A percentile compares a stretch with the other conserved stretches of the same genome.
These are phyloP conservation scores for Eustalomyia histrio DNA, from an alignment of 2,888 invertebrate species.

Conservation along the genomic window DNA sequence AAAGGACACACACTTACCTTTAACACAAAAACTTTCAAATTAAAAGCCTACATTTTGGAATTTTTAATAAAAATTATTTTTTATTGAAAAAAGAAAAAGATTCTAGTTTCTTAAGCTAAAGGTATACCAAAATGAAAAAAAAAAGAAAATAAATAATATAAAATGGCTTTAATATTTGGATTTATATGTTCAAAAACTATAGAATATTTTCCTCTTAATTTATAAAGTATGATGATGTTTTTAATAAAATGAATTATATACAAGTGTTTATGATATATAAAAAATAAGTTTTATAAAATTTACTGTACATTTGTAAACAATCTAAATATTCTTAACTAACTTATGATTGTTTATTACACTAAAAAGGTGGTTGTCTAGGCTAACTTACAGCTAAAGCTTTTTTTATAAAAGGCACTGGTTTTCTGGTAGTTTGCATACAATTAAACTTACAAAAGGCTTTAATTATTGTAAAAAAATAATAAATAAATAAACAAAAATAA, in stretches of 20 bases:
- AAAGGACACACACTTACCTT: background rate
- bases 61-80: slow-evolving; percentile 30
- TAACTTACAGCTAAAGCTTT: slow-evolving; percentile 1
- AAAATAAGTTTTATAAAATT: slow-evolving; percentile 25
- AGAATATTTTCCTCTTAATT: background rate
- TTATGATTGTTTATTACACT: slow-evolving; percentile 8
- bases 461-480: slow-evolving; percentile 17
- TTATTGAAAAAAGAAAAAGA: slow-evolving; percentile 26
- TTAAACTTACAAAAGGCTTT: slow-evolving; percentile 15
- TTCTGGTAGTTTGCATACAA: background rate
- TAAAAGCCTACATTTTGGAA: background rate
- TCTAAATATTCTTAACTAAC: slow-evolving; percentile 43
- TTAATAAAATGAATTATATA: slow-evolving; percentile 44
- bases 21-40: background rate
- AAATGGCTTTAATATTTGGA: slow-evolving; percentile 63
- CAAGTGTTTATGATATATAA: slow-evolving; percentile 46
- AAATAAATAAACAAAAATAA: slow-evolving; percentile 50
- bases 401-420: slow-evolving; percentile 45
- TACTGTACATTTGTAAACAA: slow-evolving; percentile 50
- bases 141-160: slow-evolving; percentile 48
- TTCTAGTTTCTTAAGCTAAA: slow-evolving; percentile 29
- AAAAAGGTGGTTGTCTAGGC: slow-evolving; percentile 42
- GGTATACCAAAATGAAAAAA: slow-evolving; percentile 43
- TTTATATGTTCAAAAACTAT: slow-evolving; percentile 39
- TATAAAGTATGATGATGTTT: slow-evolving; percentile 14